These are phyloP conservation scores for Euzetes globulus DNA, from an alignment of 2,888 invertebrate genomes.

Conservation along the genomic window DNA sequence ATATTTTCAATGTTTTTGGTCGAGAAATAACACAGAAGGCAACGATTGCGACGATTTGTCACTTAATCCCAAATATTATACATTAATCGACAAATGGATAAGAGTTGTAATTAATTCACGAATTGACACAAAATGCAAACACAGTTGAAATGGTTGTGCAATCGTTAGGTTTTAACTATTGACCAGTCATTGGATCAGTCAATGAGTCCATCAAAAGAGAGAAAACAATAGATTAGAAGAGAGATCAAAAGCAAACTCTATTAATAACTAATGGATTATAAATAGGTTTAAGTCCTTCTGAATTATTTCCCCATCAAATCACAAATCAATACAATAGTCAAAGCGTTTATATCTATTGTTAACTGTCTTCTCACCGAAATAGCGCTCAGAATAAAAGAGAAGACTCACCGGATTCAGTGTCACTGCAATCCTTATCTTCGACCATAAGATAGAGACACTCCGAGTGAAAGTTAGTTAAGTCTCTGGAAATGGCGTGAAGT, in stretches of 20 bases:
- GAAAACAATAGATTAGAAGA: neutral
- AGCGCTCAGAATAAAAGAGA: neutral
- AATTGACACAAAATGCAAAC: conserved; percentile 19
- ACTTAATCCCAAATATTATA: neutral
- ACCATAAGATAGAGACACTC: conserved; percentile 67
- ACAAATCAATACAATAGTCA: neutral
- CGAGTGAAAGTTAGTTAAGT: conserved; percentile 57
- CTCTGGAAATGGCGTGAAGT: conserved; percentile 66
- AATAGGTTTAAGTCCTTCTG: conserved; percentile 3
- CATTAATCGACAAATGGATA: neutral
- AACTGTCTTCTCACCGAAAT: neutral
- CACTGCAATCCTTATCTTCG: conserved; percentile 51
- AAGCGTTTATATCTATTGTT: too few species aligned
- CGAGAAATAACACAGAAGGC: conserved; percentile 26
- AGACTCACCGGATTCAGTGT: conserved; percentile 32
- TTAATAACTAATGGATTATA: neutral
- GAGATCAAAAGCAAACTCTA: neutral
- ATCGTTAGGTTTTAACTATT: neutral
- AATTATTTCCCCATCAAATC: conserved; percentile 26
- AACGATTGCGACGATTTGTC: conserved; percentile 1
- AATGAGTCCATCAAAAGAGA: conserved; percentile 1
- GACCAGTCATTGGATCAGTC: neutral
- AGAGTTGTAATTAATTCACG: neutral
- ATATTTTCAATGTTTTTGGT: neutral
- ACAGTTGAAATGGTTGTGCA: conserved; percentile 2